phyloP scores from a whole-genome alignment of 2,797 vertebrate genomes.

The Myioborus miniatus region DNA sequence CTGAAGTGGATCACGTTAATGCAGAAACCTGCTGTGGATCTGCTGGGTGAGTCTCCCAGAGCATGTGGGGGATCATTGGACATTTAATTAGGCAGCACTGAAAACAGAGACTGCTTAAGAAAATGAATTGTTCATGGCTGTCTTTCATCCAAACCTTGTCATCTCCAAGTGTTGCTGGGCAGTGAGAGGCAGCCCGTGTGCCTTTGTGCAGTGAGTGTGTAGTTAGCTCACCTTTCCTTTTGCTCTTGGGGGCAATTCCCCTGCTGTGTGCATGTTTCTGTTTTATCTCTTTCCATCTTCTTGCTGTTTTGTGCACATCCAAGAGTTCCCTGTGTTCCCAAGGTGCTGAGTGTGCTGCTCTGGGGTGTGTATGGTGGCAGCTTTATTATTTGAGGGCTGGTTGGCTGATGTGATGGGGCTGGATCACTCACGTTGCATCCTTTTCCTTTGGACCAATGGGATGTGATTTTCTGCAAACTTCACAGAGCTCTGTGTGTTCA shows the following conservation, averaged over 20 bases:
- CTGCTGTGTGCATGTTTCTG: background rate
- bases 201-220: background rate
- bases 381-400: background rate
- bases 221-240: background rate
- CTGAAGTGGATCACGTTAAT: background rate
- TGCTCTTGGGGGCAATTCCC: background rate
- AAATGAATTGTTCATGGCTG: background rate
- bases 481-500: background rate
- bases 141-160: background rate
- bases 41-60: background rate
- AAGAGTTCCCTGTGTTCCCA: background rate
- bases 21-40: background rate
- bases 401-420: background rate
- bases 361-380: background rate
- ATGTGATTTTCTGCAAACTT: background rate
- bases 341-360: background rate
- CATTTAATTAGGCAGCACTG: background rate
- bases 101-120: background rate
- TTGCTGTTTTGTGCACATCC: background rate
- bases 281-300: background rate
- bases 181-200: background rate
- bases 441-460: background rate
- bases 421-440: background rate
- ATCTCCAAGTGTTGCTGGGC: background rate
- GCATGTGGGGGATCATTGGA: fast-evolving